A percentile compares a stretch with the other conserved stretches of the same genome.
Conservation (phyloP, 2,797 vertebrate genomes). For the Thripadectes ignobilis region DNA sequence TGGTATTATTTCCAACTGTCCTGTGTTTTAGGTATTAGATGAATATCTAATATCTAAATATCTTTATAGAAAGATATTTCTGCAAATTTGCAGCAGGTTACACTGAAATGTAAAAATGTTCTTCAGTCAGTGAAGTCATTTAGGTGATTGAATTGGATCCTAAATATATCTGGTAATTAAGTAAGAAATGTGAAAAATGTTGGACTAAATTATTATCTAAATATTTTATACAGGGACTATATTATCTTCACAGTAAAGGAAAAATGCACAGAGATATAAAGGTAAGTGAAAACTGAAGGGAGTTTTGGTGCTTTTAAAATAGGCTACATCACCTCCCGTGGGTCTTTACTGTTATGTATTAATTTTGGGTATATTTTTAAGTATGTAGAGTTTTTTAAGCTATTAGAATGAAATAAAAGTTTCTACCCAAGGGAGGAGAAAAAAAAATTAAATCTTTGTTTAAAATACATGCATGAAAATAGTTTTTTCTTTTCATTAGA, state of each 20-base stretch:
- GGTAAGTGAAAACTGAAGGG: slow-evolving; percentile 76
- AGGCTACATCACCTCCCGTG: background rate
- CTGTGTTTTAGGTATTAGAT: background rate
- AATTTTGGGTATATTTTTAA: background rate
- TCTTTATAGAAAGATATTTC: background rate
- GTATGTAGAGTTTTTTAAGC: background rate
- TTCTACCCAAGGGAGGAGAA: background rate
- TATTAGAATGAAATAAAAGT: background rate
- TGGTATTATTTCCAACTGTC: background rate
- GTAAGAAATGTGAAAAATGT: background rate
- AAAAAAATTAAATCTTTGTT: background rate
- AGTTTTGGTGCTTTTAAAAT: background rate
- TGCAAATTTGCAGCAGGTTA: background rate
- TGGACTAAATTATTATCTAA: background rate
- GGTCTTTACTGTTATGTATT: background rate
- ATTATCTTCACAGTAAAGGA: slow-evolving; percentile 97
- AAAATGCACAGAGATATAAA: slow-evolving; percentile 99
- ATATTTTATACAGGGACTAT: slow-evolving; percentile 86
- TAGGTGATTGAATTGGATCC: background rate
- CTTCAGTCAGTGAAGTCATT: background rate
- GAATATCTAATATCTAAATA: background rate
- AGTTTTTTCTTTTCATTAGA: background rate
- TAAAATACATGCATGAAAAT: background rate
- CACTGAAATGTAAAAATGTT: background rate
- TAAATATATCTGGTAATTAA: background rate